Percentiles rank a stretch among this genome's conserved stretches.
Evolutionary conservation across 1,140 invertebrate species (phyloP).

Genomic region (Eumaeus atala): DNA sequence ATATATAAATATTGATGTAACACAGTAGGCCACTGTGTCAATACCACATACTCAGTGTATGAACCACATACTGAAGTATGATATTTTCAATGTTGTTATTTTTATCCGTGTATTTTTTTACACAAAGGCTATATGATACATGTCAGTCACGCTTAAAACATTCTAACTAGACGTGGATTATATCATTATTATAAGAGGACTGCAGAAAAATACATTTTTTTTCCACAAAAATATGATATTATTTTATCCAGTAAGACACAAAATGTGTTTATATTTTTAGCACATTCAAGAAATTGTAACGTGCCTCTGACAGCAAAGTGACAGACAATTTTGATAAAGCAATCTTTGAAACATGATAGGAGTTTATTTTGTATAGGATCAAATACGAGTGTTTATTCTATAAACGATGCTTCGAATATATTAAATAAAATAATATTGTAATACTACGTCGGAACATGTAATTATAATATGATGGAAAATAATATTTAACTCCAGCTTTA

Average conservation of each 20-base stretch:
- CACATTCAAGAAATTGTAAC: not conserved
- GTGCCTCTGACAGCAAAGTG: constrained; percentile 1
- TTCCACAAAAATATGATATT: not conserved
- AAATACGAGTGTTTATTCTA: not conserved
- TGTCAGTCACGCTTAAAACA: not conserved
- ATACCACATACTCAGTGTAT: too few species aligned
- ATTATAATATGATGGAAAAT: too few species aligned
- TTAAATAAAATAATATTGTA: not conserved
- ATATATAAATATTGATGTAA: too few species aligned
- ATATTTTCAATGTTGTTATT: too few species aligned
- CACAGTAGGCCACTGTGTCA: too few species aligned
- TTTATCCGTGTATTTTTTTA: too few species aligned
- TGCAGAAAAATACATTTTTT: not conserved
- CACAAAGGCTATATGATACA: too few species aligned
- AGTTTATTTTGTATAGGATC: not conserved
- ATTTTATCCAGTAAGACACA: not conserved
- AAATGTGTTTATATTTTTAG: not conserved
- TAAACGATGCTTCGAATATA: not conserved
- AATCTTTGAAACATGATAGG: not conserved
- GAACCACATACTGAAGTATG: too few species aligned
- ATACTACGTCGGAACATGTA: not conserved
- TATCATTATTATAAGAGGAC: not conserved
- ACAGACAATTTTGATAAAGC: constrained; percentile 3
- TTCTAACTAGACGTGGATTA: not conserved
- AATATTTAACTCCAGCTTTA: too few species aligned